A percentile compares a stretch with the other conserved stretches of the same genome.
These are phyloP conservation scores for Acanthopleura granulata DNA, from an alignment of 2,888 invertebrate genomes.

Conservation along the genomic window DNA sequence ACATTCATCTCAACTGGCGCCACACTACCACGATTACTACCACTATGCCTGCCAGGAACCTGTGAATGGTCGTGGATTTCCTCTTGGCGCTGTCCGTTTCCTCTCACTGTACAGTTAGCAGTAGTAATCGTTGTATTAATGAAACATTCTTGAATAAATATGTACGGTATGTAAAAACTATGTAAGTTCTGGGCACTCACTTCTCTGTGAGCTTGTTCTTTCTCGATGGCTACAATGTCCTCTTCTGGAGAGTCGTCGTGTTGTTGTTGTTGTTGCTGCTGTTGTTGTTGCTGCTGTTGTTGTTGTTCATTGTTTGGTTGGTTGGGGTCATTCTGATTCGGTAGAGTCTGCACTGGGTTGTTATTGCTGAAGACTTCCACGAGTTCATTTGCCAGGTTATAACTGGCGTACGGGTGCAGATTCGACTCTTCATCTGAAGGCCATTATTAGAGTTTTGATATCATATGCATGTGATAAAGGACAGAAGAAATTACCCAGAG, in stretches of 20 bases:
- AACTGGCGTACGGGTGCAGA: slow-evolving; percentile 96
- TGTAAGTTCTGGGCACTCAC: slow-evolving; percentile 32
- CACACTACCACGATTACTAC: too few species aligned
- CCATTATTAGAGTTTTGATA: too few species aligned
- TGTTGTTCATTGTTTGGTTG: neutral
- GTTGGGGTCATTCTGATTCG: slow-evolving; percentile 5
- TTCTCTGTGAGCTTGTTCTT: slow-evolving; percentile 57
- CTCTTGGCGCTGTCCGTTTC: too few species aligned
- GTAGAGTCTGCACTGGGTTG: slow-evolving; percentile 1
- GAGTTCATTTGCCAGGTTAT: slow-evolving; percentile 10
- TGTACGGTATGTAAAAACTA: too few species aligned
- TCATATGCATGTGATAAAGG: too few species aligned
- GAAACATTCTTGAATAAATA: too few species aligned
- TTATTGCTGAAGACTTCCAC: slow-evolving; percentile 14
- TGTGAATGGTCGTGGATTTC: too few species aligned
- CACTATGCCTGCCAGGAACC: too few species aligned
- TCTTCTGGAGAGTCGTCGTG: slow-evolving; percentile 39
- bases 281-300: neutral
- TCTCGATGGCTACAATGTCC: slow-evolving; percentile 57
- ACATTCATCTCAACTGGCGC: too few species aligned
- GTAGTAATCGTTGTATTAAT: too few species aligned
- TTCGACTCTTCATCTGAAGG: slow-evolving; percentile 78
- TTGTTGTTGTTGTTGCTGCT: neutral
- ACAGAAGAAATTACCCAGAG: too few species aligned
- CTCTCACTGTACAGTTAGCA: too few species aligned